Evolutionary conservation across 2,113 vertebrate genomes (phyloP).

Genomic region (Epinephelus cyanopodus): DNA sequence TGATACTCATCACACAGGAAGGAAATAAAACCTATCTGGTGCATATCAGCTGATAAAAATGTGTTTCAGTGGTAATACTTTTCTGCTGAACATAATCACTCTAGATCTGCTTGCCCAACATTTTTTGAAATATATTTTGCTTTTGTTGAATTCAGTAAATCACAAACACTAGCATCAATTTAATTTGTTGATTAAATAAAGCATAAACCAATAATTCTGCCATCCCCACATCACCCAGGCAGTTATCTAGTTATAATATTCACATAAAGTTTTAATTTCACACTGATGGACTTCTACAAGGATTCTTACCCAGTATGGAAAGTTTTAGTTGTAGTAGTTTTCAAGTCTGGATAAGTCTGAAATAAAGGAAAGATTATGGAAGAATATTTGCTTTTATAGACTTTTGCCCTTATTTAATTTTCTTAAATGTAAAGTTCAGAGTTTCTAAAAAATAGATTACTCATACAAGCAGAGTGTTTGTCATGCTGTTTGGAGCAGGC

Average conservation of each 20-base stretch:
- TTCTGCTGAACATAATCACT: neutral
- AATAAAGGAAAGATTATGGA: too few relatives aligned
- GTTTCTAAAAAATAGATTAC: too few relatives aligned
- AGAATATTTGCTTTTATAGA: too few relatives aligned
- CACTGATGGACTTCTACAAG: neutral
- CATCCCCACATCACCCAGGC: neutral
- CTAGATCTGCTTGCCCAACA: neutral
- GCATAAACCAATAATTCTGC: neutral
- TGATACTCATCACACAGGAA: slow-evolving; percentile 1
- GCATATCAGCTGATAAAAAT: neutral
- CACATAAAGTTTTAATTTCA: neutral
- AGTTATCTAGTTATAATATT: neutral
- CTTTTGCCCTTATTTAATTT: too few relatives aligned
- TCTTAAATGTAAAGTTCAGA: too few relatives aligned
- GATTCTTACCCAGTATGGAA: too few relatives aligned
- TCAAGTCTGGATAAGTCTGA: too few relatives aligned
- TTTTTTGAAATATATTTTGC: neutral
- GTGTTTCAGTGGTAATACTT: neutral
- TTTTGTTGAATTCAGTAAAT: neutral
- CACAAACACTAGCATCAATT: neutral
- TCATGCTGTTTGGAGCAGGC: too few relatives aligned
- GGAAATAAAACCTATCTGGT: slow-evolving; percentile 15
- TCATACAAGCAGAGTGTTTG: too few relatives aligned
- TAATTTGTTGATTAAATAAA: too few relatives aligned
- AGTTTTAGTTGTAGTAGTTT: too few relatives aligned